Percentiles rank a stretch among this genome's conserved stretches.
phyloP scores from a whole-genome alignment of 1,140 invertebrate genomes.

The Heliconius nattereri region DNA sequence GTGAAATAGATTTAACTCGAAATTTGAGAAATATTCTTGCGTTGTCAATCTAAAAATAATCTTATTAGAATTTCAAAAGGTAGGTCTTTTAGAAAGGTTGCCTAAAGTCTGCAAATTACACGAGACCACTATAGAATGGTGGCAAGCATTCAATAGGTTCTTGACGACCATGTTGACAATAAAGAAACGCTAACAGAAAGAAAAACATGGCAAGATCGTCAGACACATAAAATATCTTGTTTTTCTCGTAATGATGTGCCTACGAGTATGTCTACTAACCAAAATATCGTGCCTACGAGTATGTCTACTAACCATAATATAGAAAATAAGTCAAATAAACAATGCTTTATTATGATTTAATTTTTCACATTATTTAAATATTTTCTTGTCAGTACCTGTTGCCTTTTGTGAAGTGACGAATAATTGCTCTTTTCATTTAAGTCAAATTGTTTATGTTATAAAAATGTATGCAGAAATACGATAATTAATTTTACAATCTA shows the following conservation, averaged over 20 bases:
- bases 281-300: conserved; percentile 14
- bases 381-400: too few species aligned
- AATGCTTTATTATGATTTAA: not conserved
- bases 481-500: too few species aligned
- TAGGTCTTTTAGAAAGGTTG: not conserved
- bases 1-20: not conserved
- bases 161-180: not conserved
- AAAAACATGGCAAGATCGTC: conserved; percentile 24
- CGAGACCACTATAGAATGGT: not conserved
- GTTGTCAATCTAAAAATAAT: not conserved
- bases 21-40: not conserved
- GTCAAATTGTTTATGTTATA: too few species aligned
- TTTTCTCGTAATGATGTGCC: conserved; percentile 21
- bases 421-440: too few species aligned
- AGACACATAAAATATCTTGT: conserved; percentile 24
- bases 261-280: conserved; percentile 9
- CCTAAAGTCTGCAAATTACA: not conserved
- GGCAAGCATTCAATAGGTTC: not conserved
- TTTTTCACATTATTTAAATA: not conserved
- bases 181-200: not conserved
- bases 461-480: too few species aligned
- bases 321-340: conserved; percentile 19
- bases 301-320: conserved; percentile 15
- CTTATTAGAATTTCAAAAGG: not conserved
- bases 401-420: too few species aligned